phyloP scores from a whole-genome alignment of 2,888 invertebrate species.

The Cheilosia soror region DNA sequence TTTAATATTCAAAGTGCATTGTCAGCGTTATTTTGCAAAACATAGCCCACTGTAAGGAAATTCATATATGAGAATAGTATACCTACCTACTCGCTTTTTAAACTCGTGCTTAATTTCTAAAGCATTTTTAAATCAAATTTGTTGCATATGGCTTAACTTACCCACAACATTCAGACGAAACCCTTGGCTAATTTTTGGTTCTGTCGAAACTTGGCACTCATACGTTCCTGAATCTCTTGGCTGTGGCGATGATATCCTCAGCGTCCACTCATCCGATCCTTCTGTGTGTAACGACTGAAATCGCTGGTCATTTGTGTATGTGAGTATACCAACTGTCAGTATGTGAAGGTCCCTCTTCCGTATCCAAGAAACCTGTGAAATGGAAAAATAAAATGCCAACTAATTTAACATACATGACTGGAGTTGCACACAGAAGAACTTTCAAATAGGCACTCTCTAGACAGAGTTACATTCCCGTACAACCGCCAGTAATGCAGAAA shows the following conservation, averaged over 20 bases:
- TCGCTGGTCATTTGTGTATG: conserved; percentile 90
- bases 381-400: conserved; percentile 28
- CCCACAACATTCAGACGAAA: conserved; percentile 89
- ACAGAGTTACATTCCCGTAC: not conserved
- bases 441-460: not conserved
- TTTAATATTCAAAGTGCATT: no score
- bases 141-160: conserved; percentile 83
- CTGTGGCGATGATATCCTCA: conserved; percentile 89
- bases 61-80: no score
- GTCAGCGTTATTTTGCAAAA: no score
- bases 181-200: conserved; percentile 90
- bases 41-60: no score
- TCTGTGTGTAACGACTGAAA: conserved; percentile 89
- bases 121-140: not conserved
- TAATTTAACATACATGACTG: conserved; percentile 39
- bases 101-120: not conserved
- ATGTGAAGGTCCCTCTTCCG: conserved; percentile 92
- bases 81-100: not conserved
- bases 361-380: conserved; percentile 91
- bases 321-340: conserved; percentile 88
- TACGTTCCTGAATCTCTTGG: conserved; percentile 88
- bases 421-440: conserved; percentile 19
- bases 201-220: conserved; percentile 91
- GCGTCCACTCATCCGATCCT: conserved; percentile 89
- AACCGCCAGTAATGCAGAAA: conserved; percentile 11